These are phyloP conservation scores for Accipiter cooperii DNA, from an alignment of 2,113 vertebrate species.

Conservation along the genomic window DNA sequence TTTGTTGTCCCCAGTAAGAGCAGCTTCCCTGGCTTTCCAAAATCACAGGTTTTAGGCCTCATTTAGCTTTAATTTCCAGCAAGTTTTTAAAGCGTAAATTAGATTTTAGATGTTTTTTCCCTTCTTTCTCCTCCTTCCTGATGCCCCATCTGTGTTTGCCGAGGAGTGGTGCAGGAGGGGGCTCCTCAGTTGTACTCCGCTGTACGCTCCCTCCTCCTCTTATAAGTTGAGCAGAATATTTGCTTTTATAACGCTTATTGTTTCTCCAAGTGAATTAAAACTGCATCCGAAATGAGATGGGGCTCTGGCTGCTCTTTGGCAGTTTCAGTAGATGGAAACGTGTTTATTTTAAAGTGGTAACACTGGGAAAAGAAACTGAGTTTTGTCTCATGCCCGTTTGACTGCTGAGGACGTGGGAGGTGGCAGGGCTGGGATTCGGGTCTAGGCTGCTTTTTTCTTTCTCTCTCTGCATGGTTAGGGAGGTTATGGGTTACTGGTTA, in stretches of 20 bases:
- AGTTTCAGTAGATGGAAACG: background rate
- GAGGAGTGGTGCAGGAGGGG: background rate
- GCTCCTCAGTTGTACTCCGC: background rate
- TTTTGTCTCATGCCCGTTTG: background rate
- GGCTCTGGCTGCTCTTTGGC: background rate
- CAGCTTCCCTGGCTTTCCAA: background rate
- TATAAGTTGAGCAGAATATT: background rate
- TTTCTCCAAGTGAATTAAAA: background rate
- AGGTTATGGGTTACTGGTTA: background rate
- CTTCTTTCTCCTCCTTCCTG: background rate
- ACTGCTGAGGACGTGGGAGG: background rate
- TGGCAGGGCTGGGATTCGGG: background rate
- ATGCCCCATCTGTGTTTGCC: background rate
- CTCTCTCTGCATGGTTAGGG: background rate
- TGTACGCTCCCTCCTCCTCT: background rate
- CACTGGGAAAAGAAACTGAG: background rate
- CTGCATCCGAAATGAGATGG: background rate
- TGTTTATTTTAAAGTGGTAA: background rate
- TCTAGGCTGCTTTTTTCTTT: background rate
- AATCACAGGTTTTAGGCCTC: background rate
- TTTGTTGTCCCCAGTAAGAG: background rate
- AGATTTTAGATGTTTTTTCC: background rate
- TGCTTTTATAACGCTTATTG: background rate
- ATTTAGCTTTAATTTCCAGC: background rate
- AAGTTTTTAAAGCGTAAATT: background rate